Base-by-base conservation (phyloP, 2,888 invertebrate species). In the Lissonota sp. region DNA sequence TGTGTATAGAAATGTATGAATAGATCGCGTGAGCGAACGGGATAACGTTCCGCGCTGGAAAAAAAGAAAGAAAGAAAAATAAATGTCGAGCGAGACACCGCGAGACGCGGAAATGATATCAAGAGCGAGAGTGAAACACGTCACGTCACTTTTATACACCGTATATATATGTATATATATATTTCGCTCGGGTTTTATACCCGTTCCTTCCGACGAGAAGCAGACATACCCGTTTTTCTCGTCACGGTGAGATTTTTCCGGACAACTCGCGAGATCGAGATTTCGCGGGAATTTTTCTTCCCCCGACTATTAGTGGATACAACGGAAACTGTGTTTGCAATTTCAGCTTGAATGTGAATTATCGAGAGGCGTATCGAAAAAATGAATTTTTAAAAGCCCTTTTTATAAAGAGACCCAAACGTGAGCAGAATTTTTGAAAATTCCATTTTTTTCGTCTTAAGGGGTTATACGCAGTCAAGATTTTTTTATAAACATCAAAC, bases 81-180 rank as follows among this genome's bases (percentile, higher is more conserved):
- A 63, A 67, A 58, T 49, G 77, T 53, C 44, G 70, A 80, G 80
- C 42, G 51, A 72, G 53, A 37, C 40, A 12, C 60, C 14, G 46
- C 14, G 72, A 76, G 72, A 77, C 67, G 69, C 80, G 80, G 76
- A 80, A 77, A 80, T 80, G 73, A 77, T 72, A 81, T 46, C 60
- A 66, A 81, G 78, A 81, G 81, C 64, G 77, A 81, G 81, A 81
- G 81, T 81, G 72, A 79, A 78, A 69, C 60, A 75, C 75, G 64
- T 67, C 70, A 49, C 80, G 79, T 81, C 79, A 76, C 79, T 79
- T 80, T 79, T 81, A 26, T 73, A 73, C 64, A 26, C 26, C 26
- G 26, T 26, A 26, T 26, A 26, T 71, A 37, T 62, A 51, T 57
- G 8, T 57, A 49, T 69, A 60, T 58, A 49, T 71, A 46, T 70